Evolutionary conservation across 2,797 vertebrate genomes (phyloP), one percentile per base, ranked within the genome.

Genomic region (Mastacembelus armatus): DNA sequence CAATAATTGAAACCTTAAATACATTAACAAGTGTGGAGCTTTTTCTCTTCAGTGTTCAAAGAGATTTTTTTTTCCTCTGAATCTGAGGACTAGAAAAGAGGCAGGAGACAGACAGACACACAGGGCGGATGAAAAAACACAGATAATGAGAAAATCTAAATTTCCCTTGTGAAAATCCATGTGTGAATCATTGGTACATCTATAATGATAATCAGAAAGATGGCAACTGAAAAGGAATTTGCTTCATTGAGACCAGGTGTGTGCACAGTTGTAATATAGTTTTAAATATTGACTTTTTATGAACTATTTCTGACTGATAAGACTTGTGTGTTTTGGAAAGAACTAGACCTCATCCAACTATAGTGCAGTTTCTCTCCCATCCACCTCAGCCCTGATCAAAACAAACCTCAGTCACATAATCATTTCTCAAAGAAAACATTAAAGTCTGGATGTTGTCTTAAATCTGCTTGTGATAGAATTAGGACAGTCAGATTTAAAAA

Each of bases 1-100:
- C 26, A 0, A 74, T 69, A 55, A 62, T 51, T 60, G 39, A 57
- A 30, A 67, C 39, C 15, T 40, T 56, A 52, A 67, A 70, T 33
- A 54, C n/a, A 42, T 29, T 3, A 7, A 35, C 33, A n/a, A n/a
- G 49, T 7, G 35, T 56, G 18, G n/a, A 4, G 15, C 10, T n/a
- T 49, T 35, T 33, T 30, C 24, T 44, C 35, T 3, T 26, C 12
- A 11, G 26, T 66, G 18, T 45, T 50, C n/a, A 7, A 63, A 72
- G 32, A 3, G 15, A 67, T 40, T 24, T 54, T 24, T 14, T 18
- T 36, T 45, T 38, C n/a, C 33, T 48, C 6, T 24, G 21, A 40
- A 24, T 55, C 27, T 52, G 9, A 30, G 30, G 24, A n/a, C 35
- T 21, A 26, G 22, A 61, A 44, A 9, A 24, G 48, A 50, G 29